Conservation (phyloP, 2,888 invertebrate genomes). For the Syrista parreyssii region DNA sequence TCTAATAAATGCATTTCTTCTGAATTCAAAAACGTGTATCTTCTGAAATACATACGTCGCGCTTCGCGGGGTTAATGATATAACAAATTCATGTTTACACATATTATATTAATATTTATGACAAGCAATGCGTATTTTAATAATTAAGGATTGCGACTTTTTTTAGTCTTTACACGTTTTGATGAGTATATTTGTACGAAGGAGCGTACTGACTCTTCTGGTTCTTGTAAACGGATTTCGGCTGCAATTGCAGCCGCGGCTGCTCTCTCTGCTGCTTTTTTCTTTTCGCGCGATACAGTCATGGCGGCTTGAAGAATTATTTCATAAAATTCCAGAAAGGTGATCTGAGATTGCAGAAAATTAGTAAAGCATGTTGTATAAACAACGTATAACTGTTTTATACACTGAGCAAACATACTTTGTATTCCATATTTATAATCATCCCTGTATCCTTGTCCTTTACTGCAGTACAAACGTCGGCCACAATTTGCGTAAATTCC, state of each 20-base stretch:
- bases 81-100: neutral
- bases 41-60: no score
- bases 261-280: conserved; percentile 7
- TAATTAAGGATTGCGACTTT: neutral
- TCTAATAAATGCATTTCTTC: no score
- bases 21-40: no score
- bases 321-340: conserved; percentile 74
- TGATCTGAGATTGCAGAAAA: conserved; percentile 54
- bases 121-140: neutral
- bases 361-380: neutral
- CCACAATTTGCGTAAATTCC: conserved; percentile 53
- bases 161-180: conserved; percentile 1
- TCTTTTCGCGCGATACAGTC: conserved; percentile 4
- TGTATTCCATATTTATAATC: conserved; percentile 68
- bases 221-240: neutral
- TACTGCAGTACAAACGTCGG: conserved; percentile 68
- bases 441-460: conserved; percentile 46
- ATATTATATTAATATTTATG: neutral
- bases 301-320: conserved; percentile 62
- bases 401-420: conserved; percentile 35
- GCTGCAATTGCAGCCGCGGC: neutral
- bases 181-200: neutral
- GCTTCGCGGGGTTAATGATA: neutral
- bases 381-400: neutral
- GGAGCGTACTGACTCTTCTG: neutral